Percentiles rank a stretch among this genome's conserved stretches.
These are phyloP conservation scores for Adineta ricciae DNA, from an alignment of 2,888 invertebrate species.

Conservation along the genomic window DNA sequence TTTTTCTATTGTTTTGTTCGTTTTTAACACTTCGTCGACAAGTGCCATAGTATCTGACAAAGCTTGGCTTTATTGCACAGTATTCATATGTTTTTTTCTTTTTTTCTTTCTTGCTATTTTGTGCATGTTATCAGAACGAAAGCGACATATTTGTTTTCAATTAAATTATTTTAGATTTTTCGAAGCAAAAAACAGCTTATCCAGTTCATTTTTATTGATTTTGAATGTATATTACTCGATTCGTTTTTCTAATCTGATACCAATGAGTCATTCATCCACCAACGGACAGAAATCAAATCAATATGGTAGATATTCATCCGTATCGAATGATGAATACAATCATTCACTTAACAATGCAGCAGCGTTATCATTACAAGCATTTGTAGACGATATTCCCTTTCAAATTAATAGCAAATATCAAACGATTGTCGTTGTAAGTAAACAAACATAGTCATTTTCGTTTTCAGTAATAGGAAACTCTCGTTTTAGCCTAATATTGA, in stretches of 20 bases:
- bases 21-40: neutral
- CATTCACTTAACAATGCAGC: neutral
- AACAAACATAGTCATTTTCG: neutral
- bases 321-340: neutral
- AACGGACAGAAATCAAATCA: neutral
- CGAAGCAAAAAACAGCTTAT: neutral
- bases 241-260: neutral
- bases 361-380: neutral
- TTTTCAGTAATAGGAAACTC: neutral
- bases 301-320: neutral
- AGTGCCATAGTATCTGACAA: neutral
- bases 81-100: neutral
- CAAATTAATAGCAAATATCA: neutral
- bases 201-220: neutral
- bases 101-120: neutral
- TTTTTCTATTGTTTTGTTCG: neutral
- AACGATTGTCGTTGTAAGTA: neutral
- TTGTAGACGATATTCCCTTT: slow-evolving; percentile 4
- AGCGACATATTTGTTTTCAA: neutral
- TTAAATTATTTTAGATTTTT: neutral
- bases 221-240: neutral
- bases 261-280: neutral
- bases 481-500: neutral
- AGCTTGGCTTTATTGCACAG: neutral
- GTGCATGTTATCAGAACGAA: neutral